Base-by-base conservation (phyloP, 2,113 vertebrate species). In the Rhinolophus sinicus region DNA sequence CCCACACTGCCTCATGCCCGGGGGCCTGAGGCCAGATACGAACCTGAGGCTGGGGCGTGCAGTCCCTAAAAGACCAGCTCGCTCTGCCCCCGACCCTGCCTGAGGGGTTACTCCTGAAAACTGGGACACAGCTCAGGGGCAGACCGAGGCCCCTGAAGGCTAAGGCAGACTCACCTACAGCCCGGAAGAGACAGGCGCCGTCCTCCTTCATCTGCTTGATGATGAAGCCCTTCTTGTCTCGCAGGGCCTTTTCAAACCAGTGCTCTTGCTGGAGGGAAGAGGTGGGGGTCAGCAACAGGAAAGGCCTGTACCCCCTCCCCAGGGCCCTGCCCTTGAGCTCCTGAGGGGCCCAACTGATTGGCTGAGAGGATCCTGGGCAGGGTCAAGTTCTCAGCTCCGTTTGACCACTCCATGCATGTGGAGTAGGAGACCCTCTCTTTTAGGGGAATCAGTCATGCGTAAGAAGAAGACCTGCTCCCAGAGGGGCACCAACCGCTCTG, bases 191-290 rank as follows among this genome's bases (percentile, higher is more conserved):
- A 98, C 99, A 99, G 38, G 99, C 99, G 18, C 99, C 99, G 5
- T 99, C 99, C 98, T 99, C 99, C 98, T 99, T 99, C 99, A 99
- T 99, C 97, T 99, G 99, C 97, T 99, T 99, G 97, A 99, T 99
- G 96, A 99, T 99, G 83, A 99, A 99, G 87, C 99, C 99, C 98
- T 99, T 99, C 98, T 99, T 99, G 98, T 99, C 99, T 93, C 98
- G 81, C 93, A 99, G 98, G 88, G 99, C 98, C 98, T 99, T 99
- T 98, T 99, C 99, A 97, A 99, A 99, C 99, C 99, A 99, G 98
- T 99, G 99, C 97, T 99, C 99, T 99, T 99, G 99, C 99, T 99
- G 97, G 76, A 97, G 96, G 97, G 88, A 97, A 90, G 90, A 98
- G 76, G 65, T 60, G 75, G 54, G 85, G 65, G 73, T 97, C 85